Conservation (phyloP, 2,888 invertebrate genomes). For the Dermolepida albohirtum region DNA sequence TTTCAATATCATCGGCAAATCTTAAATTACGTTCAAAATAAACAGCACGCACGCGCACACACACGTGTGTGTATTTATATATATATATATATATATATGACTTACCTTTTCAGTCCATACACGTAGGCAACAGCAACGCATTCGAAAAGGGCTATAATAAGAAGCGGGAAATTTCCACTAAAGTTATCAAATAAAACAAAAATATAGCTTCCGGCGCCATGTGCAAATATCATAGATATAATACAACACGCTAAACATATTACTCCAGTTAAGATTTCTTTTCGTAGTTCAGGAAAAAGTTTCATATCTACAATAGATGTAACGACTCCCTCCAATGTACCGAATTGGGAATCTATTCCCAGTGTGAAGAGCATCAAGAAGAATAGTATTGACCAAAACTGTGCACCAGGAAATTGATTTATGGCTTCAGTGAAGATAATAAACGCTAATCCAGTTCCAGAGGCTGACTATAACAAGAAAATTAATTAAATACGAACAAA, state of each 20-base stretch:
- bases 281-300: slow-evolving; percentile 89
- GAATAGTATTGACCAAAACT: slow-evolving; percentile 95
- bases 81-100: neutral
- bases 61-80: too few relatives aligned
- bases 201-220: slow-evolving; percentile 93
- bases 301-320: slow-evolving; percentile 97
- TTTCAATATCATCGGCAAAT: slow-evolving; percentile 93
- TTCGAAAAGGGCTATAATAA: slow-evolving; percentile 94
- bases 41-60: neutral
- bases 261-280: slow-evolving; percentile 87
- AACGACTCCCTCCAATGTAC: slow-evolving; percentile 94
- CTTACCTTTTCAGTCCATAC: slow-evolving; percentile 88
- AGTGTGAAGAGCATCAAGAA: slow-evolving; percentile 97
- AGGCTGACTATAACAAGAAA: slow-evolving; percentile 81
- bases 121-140: slow-evolving; percentile 94
- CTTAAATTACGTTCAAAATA: slow-evolving; percentile 65
- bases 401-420: slow-evolving; percentile 96
- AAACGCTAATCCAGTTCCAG: slow-evolving; percentile 96
- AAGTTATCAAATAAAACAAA: slow-evolving; percentile 95
- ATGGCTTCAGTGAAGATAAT: slow-evolving; percentile 98
- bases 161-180: slow-evolving; percentile 90
- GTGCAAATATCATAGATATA: slow-evolving; percentile 91
- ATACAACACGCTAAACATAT: slow-evolving; percentile 85
- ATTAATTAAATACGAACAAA: neutral
- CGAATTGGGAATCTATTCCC: slow-evolving; percentile 97